These are phyloP conservation scores for Ectemnius lituratus DNA, from an alignment of 2,888 invertebrate genomes.

Conservation along the genomic window DNA sequence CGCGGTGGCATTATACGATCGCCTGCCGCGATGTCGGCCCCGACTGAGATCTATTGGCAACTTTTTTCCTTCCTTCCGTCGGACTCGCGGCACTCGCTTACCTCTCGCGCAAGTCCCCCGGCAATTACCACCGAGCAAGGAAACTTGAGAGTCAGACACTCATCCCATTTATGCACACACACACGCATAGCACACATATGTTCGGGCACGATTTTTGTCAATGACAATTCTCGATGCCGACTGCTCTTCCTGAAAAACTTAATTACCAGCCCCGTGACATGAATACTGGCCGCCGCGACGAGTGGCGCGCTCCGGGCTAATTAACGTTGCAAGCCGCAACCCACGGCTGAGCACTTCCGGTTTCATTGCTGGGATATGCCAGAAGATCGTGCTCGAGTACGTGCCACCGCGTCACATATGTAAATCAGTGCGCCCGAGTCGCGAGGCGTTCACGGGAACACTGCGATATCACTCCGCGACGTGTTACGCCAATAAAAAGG, in stretches of 20 bases:
- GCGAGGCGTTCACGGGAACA: not conserved
- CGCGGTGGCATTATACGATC: conserved; percentile 55
- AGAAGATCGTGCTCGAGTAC: not conserved
- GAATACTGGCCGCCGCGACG: conserved; percentile 21
- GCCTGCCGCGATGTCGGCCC: conserved; percentile 36
- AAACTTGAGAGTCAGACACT: too few relatives aligned
- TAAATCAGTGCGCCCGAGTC: not conserved
- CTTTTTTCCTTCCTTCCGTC: conserved; percentile 41
- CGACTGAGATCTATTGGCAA: conserved; percentile 48
- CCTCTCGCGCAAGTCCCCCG: not conserved
- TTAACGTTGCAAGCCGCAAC: conserved; percentile 27
- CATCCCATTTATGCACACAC: too few relatives aligned
- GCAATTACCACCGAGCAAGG: conserved; percentile 43
- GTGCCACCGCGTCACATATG: not conserved
- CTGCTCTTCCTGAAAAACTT: conserved; percentile 34
- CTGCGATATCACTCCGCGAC: not conserved
- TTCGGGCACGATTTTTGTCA: conserved; percentile 2
- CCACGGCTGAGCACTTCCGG: conserved; percentile 12
- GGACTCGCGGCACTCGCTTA: too few relatives aligned
- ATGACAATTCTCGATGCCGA: too few relatives aligned
- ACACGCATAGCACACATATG: not conserved
- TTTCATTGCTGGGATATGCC: conserved; percentile 15
- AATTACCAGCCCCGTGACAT: conserved; percentile 41
- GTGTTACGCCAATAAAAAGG: not conserved
- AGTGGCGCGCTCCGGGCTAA: conserved; percentile 22